Evolutionary conservation across 2,113 vertebrate species (phyloP).

Genomic region (Chelonoidis abingdonii): DNA sequence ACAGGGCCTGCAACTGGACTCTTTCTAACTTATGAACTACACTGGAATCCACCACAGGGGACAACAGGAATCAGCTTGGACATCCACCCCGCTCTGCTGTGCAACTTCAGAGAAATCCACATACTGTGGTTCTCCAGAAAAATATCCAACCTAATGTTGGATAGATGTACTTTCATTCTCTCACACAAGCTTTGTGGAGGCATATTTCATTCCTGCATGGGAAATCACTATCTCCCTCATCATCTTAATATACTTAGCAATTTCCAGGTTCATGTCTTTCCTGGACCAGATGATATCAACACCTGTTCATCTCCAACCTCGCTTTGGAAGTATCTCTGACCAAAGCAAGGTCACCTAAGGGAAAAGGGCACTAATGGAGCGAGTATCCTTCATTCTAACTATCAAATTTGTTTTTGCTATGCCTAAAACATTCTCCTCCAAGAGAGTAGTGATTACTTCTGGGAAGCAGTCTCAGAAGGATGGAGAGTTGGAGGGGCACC

Average conservation of each 20-base stretch:
- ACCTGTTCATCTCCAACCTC: too few relatives aligned
- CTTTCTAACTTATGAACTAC: not conserved
- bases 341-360: not conserved
- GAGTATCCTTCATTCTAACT: too few relatives aligned
- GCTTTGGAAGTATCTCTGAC: not conserved
- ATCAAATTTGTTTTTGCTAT: too few relatives aligned
- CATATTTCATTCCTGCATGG: not conserved
- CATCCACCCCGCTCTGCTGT: not conserved
- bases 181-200: not conserved
- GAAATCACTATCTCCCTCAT: not conserved
- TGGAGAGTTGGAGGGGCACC: not conserved
- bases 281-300: not conserved
- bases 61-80: fast-evolving
- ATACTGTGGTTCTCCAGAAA: not conserved
- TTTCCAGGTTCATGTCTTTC: not conserved
- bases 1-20: not conserved
- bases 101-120: not conserved
- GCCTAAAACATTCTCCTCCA: not conserved
- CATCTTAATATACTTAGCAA: not conserved
- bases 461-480: not conserved
- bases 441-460: not conserved
- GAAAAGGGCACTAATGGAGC: too few relatives aligned
- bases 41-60: not conserved
- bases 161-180: not conserved
- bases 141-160: too few relatives aligned